Evolutionary conservation across 2,113 vertebrate genomes (phyloP).

Genomic region (Donacobius atricapilla): DNA sequence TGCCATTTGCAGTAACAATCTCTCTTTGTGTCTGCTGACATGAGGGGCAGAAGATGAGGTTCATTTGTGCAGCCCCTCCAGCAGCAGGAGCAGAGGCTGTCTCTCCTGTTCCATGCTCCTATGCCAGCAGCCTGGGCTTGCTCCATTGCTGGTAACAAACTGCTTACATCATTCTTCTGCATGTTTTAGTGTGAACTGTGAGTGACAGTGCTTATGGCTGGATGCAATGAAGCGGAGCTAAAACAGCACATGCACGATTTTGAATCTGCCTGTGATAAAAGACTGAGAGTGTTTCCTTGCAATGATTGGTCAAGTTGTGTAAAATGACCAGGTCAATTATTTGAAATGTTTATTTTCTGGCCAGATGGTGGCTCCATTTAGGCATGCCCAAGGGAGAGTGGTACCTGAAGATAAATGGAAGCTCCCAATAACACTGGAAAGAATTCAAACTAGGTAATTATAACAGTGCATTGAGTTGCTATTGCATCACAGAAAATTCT

Average conservation of each 20-base stretch:
- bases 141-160: neutral
- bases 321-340: neutral
- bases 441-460: neutral
- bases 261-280: neutral
- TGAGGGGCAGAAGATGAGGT: neutral
- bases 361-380: neutral
- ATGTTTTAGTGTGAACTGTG: neutral
- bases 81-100: neutral
- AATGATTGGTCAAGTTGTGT: neutral
- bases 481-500: neutral
- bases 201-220: neutral
- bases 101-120: neutral
- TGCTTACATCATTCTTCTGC: neutral
- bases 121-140: neutral
- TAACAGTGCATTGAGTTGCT: neutral
- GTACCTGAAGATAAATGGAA: neutral
- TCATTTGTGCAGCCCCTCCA: neutral
- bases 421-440: neutral
- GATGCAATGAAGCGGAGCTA: neutral
- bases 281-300: neutral
- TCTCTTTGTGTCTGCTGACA: neutral
- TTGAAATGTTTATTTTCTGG: neutral
- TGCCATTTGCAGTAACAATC: neutral
- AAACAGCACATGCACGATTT: accelerated
- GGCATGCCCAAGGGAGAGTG: neutral